Base-by-base conservation (phyloP, 2,888 invertebrate genomes). In the Melieria omissa region DNA sequence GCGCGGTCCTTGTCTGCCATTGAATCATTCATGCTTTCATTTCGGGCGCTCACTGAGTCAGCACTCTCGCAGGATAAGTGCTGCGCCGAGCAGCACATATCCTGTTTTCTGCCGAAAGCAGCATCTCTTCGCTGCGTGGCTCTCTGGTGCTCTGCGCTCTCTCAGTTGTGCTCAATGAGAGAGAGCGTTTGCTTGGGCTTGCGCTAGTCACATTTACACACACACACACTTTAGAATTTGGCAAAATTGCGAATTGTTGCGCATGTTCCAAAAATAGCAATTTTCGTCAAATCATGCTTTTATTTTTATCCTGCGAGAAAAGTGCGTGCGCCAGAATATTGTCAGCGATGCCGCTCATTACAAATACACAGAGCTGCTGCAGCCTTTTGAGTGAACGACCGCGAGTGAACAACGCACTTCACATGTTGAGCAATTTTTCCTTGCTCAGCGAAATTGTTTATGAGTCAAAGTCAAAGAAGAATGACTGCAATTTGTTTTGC, bases 241-340 rank as follows among this genome's bases (percentile, higher is more conserved):
- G 52, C 52, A 8, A 12, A 52, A 52, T 29, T 8, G 52, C 12
- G 14, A 52, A 52, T 52, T 52, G 52, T 52, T 52, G 52, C 52
- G 52, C 52, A 52, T 52, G 52, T 52, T 52, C 52, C 52, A 52
- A 52, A 52, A 52, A 52, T 52, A 52, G 52, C 7, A 52, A 12
- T n/a, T 12, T 52, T 52, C 14, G 8, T n/a, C 52, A 52, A 9
- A n/a, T 52, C 9, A 8, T 14, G 14, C 5, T 5, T 52, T 52
- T 8, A 52, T 52, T 52, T 52, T 52, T 52, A 52, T 52, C 12
- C 29, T 29, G 29, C 29, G 29, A 29, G 29, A 2, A 29, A 29
- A 29, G 29, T 29, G 29, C 29, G 29, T 29, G 29, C 29, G 29
- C 52, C 12, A 52, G 8, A 14, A 52, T 52, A 52, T 52, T 52